Percentiles rank a stretch among this genome's conserved stretches.
These are phyloP conservation scores for Aradophagus sp. DNA, from an alignment of 1,140 invertebrate species.

Conservation along the genomic window DNA sequence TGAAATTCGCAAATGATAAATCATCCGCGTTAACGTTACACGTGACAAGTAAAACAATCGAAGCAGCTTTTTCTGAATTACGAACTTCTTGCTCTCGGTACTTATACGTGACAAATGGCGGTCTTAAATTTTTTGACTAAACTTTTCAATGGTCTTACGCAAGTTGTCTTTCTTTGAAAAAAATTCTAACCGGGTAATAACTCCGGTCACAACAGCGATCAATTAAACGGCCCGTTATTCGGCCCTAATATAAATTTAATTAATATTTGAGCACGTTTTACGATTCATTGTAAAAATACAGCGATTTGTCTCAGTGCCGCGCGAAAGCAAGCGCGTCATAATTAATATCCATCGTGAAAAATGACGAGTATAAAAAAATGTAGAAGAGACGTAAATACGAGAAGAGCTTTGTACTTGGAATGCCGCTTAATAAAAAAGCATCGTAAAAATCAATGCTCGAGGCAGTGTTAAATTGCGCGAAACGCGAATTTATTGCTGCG, in stretches of 20 bases:
- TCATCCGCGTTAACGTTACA: too few relatives aligned
- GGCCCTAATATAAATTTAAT: slow-evolving; percentile 25
- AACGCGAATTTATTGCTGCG: slow-evolving; percentile 57
- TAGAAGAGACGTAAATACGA: slow-evolving; percentile 47
- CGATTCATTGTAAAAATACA: slow-evolving; percentile 32
- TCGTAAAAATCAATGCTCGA: slow-evolving; percentile 51
- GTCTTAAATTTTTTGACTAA: too few relatives aligned
- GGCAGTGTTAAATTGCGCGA: slow-evolving; percentile 52
- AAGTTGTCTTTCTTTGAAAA: too few relatives aligned
- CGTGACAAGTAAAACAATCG: too few relatives aligned
- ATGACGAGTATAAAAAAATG: slow-evolving; percentile 41
- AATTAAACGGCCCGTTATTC: slow-evolving; percentile 24
- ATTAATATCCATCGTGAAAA: slow-evolving; percentile 47
- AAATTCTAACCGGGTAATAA: too few relatives aligned
- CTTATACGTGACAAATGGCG: too few relatives aligned
- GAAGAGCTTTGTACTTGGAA: slow-evolving; percentile 39
- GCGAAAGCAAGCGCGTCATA: slow-evolving; percentile 18
- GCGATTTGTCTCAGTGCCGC: slow-evolving; percentile 21
- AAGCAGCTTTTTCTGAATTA: too few relatives aligned
- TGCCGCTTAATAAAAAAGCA: slow-evolving; percentile 49
- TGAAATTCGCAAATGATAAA: too few relatives aligned
- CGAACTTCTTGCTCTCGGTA: too few relatives aligned
- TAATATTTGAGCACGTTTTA: slow-evolving; percentile 15
- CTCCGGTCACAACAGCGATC: too few relatives aligned
- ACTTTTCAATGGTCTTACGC: too few relatives aligned